Evolutionary conservation across 2,888 invertebrate species (phyloP).

Genomic region (Synanthedon andrenaeformis): DNA sequence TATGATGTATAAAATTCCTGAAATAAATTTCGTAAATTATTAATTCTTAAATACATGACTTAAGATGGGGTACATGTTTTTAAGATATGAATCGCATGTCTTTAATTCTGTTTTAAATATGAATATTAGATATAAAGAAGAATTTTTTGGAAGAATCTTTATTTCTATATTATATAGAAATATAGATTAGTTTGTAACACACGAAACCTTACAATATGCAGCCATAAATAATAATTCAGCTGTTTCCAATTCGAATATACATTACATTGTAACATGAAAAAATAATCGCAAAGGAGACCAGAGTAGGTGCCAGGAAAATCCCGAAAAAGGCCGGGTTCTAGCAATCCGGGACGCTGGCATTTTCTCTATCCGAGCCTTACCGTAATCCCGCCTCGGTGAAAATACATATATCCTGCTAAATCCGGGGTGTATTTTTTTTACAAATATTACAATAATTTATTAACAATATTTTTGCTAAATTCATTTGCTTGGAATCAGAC

Average conservation of each 20-base stretch:
- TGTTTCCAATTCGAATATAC: not conserved
- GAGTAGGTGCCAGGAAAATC: conserved; percentile 31
- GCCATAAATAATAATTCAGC: not conserved
- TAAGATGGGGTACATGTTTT: too few relatives aligned
- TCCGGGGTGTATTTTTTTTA: conserved; percentile 2
- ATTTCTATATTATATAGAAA: too few relatives aligned
- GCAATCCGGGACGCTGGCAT: conserved; percentile 41
- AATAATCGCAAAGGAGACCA: not conserved
- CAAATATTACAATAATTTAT: not conserved
- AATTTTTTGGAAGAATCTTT: too few relatives aligned
- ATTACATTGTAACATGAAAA: not conserved
- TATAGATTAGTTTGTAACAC: too few relatives aligned
- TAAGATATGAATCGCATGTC: too few relatives aligned
- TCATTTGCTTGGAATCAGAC: not conserved
- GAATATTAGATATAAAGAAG: too few relatives aligned
- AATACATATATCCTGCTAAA: conserved; percentile 11
- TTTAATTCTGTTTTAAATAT: too few relatives aligned
- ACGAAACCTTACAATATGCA: too few relatives aligned
- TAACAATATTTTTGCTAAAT: not conserved
- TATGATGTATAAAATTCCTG: too few relatives aligned
- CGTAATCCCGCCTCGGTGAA: conserved; percentile 35
- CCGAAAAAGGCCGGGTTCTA: conserved; percentile 40
- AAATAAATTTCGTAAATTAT: too few relatives aligned
- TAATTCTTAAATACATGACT: too few relatives aligned
- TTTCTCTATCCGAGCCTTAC: conserved; percentile 39